Base-by-base conservation (phyloP, 2,888 invertebrate species). In the Polietes domitor region DNA sequence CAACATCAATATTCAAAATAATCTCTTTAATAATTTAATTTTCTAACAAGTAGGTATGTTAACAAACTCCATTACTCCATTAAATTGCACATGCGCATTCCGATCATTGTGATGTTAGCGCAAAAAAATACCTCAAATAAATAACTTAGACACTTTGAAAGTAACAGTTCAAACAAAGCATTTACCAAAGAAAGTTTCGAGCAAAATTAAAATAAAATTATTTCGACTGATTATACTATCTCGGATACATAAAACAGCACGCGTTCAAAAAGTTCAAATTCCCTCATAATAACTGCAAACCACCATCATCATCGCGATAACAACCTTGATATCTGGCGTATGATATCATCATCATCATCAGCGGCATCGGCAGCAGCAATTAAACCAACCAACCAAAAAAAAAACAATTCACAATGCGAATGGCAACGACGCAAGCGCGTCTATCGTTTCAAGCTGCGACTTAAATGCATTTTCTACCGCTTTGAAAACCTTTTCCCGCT, bases 171-270 rank as follows among this genome's bases (percentile, higher is more conserved):
- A 32, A n/a, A 41, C 41, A 41, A n/a, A 50, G 3, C n/a, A 41
- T 21, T 37, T 43, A 24, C 26, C 53, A 53, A 71, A 32, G 71
- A 72, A 72, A 72, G 53, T 53, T 53, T 53, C 32, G 17, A 26
- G 12, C 9, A 55, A 28, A 32, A 32, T 17, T 21, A 53, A 19
- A 53, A 24, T 53, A 53, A 47, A 53, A 53, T n/a, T 53, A 53
- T 19, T 19, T 53, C 7, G 28, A 28, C 47, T 19, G 71, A 53
- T 17, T 53, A 43, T 68, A 7, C n/a, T 26, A n/a, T 70, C 37
- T 32, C 12, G 26, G 32, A 37, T 53, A 32, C 32, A 63, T 32
- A 32, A 72, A 72, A 55, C 37, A 72, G 72, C 72, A 72, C 72
- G 72, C 58, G 71, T 55, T 53, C 17, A 26, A n/a, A n/a, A n/a